These are phyloP conservation scores for Penaeus vannamei DNA, from an alignment of 1,140 invertebrate genomes.

Conservation along the genomic window DNA sequence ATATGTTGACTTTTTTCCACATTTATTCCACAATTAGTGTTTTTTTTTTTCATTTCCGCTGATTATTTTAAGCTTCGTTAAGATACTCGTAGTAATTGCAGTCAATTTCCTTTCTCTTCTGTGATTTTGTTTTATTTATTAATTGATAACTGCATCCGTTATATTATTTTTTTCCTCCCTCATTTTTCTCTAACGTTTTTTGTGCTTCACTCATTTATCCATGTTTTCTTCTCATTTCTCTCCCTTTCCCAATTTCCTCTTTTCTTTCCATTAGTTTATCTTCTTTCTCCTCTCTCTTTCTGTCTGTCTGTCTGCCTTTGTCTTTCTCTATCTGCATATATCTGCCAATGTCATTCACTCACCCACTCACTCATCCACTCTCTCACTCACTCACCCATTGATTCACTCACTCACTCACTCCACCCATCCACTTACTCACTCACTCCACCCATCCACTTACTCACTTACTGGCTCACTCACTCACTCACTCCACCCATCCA, in stretches of 20 bases:
- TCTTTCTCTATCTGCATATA: too few relatives aligned
- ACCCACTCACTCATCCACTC: background rate
- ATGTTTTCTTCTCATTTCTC: background rate
- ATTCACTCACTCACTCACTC: too few relatives aligned
- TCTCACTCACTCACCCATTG: background rate
- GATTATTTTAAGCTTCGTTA: too few relatives aligned
- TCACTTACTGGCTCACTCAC: too few relatives aligned
- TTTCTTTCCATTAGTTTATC: background rate
- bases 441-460: background rate
- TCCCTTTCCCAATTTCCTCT: background rate
- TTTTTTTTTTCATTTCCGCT: background rate
- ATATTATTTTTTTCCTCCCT: background rate
- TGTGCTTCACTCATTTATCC: background rate
- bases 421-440: too few relatives aligned
- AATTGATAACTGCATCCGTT: too few relatives aligned
- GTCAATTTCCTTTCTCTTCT: too few relatives aligned
- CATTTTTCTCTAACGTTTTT: conserved; percentile 29
- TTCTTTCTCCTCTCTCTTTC: background rate
- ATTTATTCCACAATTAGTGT: too few relatives aligned
- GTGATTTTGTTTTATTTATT: too few relatives aligned
- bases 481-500: background rate
- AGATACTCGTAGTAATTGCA: too few relatives aligned
- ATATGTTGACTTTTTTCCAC: background rate
- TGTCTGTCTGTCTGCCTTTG: background rate
- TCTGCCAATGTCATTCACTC: background rate